Base-by-base conservation (phyloP, 2,113 vertebrate genomes). In the Butorides virescens region DNA sequence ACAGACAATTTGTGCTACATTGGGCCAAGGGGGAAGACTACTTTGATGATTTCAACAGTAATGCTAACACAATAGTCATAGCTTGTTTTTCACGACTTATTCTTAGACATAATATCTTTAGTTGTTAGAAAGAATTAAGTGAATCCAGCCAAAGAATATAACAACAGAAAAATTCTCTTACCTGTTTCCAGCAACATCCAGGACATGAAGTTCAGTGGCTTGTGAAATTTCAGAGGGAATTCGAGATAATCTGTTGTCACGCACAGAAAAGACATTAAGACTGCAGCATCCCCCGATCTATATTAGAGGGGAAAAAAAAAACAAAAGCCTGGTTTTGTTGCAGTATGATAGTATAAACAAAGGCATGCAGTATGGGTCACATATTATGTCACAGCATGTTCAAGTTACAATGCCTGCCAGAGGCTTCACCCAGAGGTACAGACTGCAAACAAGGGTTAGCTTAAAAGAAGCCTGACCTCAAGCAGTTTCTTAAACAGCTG, bases 181-280 rank as follows among this genome's bases (percentile, higher is more conserved):
- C 99, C 99, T 99, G 97, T 99, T 99, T 95, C 99, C 99, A 91
- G 99, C 99, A 84, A 99, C 98, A 46, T 99, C 99, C 5, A 99
- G 97, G 82, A 99, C 99, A 10, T 99, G 99, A 91, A 99, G 99
- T 47, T 99, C 99, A 47, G 98, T 97, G 27, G 99, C 99, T 94
- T 99, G 98, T 1, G 99, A 99, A 97, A 99, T 98, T 97, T 99
- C 99, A 16, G 99, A 79, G 6, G 99, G 99, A 94, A 99, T 98
- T 95, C 98, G 98, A 29, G 97, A 98, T 62, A 99, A 98, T 86
- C 98, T 97, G 97, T 99, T 99, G 95, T 99, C 99, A 93, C 99
- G 98, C 46, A 99, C 97, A 65, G 99, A 99, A 96, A 99, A 99
- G 72, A 99, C 99, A 19, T 99, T 99, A 76, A 99, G 99, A 95